A percentile compares a stretch with the other conserved stretches of the same genome.
Evolutionary conservation across 2,888 invertebrate genomes (phyloP).

Genomic region (Imbricaverruca yamaguchii): DNA sequence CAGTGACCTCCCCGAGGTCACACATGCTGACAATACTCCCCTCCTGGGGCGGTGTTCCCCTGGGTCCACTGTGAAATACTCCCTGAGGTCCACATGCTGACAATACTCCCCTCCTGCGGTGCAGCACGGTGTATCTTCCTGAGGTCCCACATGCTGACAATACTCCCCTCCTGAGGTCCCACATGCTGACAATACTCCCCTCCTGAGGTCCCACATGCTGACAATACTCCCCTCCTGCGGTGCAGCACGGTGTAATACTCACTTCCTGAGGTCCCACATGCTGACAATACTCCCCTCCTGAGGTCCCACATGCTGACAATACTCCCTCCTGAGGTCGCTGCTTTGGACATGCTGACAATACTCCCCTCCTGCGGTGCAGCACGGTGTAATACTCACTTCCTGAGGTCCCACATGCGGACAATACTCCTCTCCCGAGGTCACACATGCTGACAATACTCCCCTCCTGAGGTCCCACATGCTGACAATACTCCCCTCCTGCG

Average conservation of each 20-base stretch:
- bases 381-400: neutral
- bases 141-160: conserved; percentile 25
- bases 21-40: no score
- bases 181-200: conserved; percentile 73
- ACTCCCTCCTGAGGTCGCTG: neutral
- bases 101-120: no score
- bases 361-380: neutral
- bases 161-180: conserved; percentile 77
- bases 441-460: neutral
- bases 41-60: neutral
- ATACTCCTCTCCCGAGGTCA: neutral
- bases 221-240: no score
- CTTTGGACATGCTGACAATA: neutral
- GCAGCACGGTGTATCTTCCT: conserved; percentile 16
- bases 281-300: conserved; percentile 56
- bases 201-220: conserved; percentile 76
- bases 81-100: neutral
- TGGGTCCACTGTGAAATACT: neutral
- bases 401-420: neutral
- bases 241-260: conserved; percentile 30
- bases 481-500: no score
- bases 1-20: neutral
- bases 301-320: neutral
- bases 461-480: conserved; percentile 2
- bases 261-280: conserved; percentile 71